phyloP scores from a whole-genome alignment of 2,888 invertebrate genomes.

The Zonitis immaculata region DNA sequence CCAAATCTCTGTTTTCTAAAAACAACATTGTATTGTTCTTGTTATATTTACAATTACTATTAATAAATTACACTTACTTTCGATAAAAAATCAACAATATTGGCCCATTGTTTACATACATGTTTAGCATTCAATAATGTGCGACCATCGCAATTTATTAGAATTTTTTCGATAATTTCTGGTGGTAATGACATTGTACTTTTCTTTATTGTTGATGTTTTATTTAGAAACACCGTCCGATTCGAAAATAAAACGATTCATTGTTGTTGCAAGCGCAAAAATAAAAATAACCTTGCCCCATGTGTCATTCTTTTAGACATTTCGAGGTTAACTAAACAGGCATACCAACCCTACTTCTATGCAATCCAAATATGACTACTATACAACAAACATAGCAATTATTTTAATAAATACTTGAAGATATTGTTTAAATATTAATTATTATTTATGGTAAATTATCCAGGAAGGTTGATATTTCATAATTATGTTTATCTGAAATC shows the following conservation, averaged over 20 bases:
- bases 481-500: too few relatives aligned
- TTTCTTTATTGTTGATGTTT: background rate
- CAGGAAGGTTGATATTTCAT: too few relatives aligned
- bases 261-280: constrained; percentile 3
- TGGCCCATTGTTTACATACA: constrained; percentile 34
- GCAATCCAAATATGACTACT: too few relatives aligned
- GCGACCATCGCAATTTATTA: constrained; percentile 42
- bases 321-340: background rate
- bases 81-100: constrained; percentile 40
- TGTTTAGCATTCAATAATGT: constrained; percentile 39
- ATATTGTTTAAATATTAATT: too few relatives aligned
- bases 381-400: too few relatives aligned
- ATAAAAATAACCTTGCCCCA: background rate
- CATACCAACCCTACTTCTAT: too few relatives aligned
- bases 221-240: background rate
- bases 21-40: constrained; percentile 8
- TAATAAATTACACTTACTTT: constrained; percentile 31
- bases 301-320: background rate
- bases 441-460: too few relatives aligned
- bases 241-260: constrained; percentile 5
- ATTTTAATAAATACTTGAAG: too few relatives aligned
- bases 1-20: constrained; percentile 43
- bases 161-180: constrained; percentile 44
- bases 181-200: constrained; percentile 39
- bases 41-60: background rate